Base-by-base conservation (phyloP, 2,888 invertebrate species). In the Limnephilus rhombicus region DNA sequence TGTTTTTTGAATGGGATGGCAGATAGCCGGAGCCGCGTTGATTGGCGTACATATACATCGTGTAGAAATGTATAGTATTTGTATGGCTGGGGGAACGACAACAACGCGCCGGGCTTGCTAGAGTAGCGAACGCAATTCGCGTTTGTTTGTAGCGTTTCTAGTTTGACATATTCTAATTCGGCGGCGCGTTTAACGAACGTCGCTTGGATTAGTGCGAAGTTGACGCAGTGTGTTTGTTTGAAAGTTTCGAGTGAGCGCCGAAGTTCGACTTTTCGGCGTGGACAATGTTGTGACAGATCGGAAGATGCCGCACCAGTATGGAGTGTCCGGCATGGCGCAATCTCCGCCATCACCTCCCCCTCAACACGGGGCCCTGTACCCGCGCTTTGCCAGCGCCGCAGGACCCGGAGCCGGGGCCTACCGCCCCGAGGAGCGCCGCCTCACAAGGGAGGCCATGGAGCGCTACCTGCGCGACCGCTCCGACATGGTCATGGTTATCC, bases 401-500 rank as follows among this genome's bases (percentile, higher is more conserved):
- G 96, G 96, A 87, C 96, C 96, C 95, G 96, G 97, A 95, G 95
- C 97, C 95, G 96, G 96, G 83, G 96, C 96, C 94, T 97, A 97
- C 95, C 97, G 98, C 92, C 97, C 97, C 89, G 98, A 98, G 95
- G 98, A 98, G 95, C 98, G 98, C 94, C 96, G 98, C 92, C 96
- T 98, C 94, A 98, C 98, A 49, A 96, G 98, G 92, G 99, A 99
- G 94, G 98, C 99, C 81, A 99, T 99, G 99, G 98, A 99, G 95
- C 97, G 98, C 92, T 99, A 99, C 95, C 97, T 99, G 94, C 97
- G 98, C 92, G 99, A 99, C 95, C 97, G 99, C 94, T 98, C 98
- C 94, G 99, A 99, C 95, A 99, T 99, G 98, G 98, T 99, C 37
- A 98, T 99, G 92, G 99, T 99, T 90, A 99, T 99, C 94, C 96